phyloP scores from a whole-genome alignment of 2,113 vertebrate genomes.

The Trogon surrucura region DNA sequence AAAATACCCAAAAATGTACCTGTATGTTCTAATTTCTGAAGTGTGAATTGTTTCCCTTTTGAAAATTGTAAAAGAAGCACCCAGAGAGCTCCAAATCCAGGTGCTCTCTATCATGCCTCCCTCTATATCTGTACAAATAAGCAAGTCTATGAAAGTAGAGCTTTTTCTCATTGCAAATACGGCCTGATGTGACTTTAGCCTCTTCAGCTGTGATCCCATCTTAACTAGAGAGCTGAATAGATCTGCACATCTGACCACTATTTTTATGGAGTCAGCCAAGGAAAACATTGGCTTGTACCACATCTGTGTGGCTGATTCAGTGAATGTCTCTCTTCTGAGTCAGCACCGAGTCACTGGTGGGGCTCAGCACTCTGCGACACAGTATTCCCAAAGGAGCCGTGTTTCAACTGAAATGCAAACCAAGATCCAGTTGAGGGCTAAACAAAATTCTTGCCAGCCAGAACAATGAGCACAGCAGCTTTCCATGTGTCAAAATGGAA shows the following conservation, averaged over 20 bases:
- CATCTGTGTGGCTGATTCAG: background rate
- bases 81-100: background rate
- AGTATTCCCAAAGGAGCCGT: background rate
- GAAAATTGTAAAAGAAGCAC: background rate
- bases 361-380: background rate
- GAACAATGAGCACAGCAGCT: background rate
- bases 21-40: background rate
- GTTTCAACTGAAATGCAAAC: background rate
- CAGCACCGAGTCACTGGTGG: constrained; percentile 20
- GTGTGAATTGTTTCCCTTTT: background rate
- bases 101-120: background rate
- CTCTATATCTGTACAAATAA: background rate
- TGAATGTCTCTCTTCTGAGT: background rate
- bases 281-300: background rate
- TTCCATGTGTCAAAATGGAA: fast-evolving
- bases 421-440: background rate
- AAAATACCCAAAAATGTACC: background rate
- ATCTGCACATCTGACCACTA: background rate
- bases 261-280: background rate
- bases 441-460: background rate
- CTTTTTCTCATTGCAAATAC: background rate
- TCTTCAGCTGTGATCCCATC: background rate
- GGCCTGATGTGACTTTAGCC: background rate
- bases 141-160: background rate
- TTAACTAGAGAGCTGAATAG: background rate